A percentile compares a stretch with the other conserved stretches of the same genome.
Conservation (phyloP, 2,888 invertebrate genomes). For the Perizoma affinitatum region DNA sequence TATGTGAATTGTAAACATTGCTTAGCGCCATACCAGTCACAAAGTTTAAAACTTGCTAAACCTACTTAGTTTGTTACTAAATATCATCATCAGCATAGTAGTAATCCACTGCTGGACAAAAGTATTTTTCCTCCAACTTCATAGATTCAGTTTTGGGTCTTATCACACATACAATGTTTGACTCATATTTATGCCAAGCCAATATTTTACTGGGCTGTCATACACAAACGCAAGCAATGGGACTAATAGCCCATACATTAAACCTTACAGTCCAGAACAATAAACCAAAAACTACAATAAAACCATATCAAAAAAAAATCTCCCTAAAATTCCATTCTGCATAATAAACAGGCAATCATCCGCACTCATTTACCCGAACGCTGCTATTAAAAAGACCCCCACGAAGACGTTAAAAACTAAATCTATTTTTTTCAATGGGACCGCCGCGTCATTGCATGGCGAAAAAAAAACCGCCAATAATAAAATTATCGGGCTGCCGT, state of each 20-base stretch:
- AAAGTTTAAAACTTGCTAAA: too few relatives aligned
- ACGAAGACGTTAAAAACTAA: conserved; percentile 58
- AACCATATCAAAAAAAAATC: conserved; percentile 40
- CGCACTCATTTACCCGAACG: conserved; percentile 48
- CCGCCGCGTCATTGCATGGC: conserved; percentile 63
- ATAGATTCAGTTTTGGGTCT: neutral
- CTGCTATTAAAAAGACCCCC: conserved; percentile 52
- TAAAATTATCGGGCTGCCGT: conserved; percentile 80
- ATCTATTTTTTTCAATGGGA: conserved; percentile 72
- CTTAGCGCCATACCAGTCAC: too few relatives aligned
- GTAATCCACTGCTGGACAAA: too few relatives aligned
- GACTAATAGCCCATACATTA: conserved; percentile 7
- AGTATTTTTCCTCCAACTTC: too few relatives aligned
- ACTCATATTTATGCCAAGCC: too few relatives aligned
- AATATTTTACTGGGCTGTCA: conserved; percentile 3
- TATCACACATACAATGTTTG: neutral
- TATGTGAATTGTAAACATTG: conserved; percentile 31
- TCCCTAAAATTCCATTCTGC: conserved; percentile 34
- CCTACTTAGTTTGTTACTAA: too few relatives aligned
- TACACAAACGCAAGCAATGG: neutral
- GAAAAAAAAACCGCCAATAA: conserved; percentile 70
- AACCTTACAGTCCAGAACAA: conserved; percentile 14
- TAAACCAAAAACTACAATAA: conserved; percentile 39
- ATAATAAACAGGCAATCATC: conserved; percentile 53
- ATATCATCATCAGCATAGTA: too few relatives aligned